phyloP scores from a whole-genome alignment of 2,888 invertebrate species.

The Anagyrus pseudococci region DNA sequence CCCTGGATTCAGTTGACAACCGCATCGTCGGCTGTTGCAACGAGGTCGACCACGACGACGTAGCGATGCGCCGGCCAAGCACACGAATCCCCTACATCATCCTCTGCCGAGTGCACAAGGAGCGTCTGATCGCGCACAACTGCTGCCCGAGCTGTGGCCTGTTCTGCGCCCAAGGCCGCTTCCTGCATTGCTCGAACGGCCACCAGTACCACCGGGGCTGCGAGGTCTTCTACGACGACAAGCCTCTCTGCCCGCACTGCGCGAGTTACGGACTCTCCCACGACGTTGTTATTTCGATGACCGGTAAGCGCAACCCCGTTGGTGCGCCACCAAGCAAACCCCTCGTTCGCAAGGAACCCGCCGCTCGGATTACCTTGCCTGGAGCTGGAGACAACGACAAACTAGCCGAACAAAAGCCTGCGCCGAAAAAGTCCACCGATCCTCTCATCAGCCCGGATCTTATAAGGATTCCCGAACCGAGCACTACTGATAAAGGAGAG shows the following conservation, averaged over 20 bases:
- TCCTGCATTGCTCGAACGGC: conserved; percentile 78
- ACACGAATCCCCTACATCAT: conserved; percentile 80
- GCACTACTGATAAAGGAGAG: conserved; percentile 52
- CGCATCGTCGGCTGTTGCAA: conserved; percentile 83
- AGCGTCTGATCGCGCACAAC: conserved; percentile 79
- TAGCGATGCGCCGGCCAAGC: conserved; percentile 73
- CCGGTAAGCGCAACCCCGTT: conserved; percentile 69
- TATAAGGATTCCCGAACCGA: conserved; percentile 54
- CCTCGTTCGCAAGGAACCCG: conserved; percentile 54
- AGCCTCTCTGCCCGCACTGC: conserved; percentile 76
- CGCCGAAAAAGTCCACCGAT: conserved; percentile 37
- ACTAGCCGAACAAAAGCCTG: conserved; percentile 50
- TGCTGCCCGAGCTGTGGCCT: conserved; percentile 90
- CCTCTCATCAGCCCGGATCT: conserved; percentile 53
- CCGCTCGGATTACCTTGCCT: conserved; percentile 67
- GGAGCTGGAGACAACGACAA: conserved; percentile 61
- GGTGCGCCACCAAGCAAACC: conserved; percentile 68
- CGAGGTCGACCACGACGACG: conserved; percentile 65
- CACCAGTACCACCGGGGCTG: conserved; percentile 89
- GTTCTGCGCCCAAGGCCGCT: conserved; percentile 89
- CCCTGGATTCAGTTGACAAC: conserved; percentile 77
- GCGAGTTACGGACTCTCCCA: conserved; percentile 67
- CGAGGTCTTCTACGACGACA: conserved; percentile 66
- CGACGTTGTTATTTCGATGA: conserved; percentile 70
- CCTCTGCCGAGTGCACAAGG: conserved; percentile 79